phyloP scores from a whole-genome alignment of 1,140 invertebrate genomes.

The Brachionus rubens region DNA sequence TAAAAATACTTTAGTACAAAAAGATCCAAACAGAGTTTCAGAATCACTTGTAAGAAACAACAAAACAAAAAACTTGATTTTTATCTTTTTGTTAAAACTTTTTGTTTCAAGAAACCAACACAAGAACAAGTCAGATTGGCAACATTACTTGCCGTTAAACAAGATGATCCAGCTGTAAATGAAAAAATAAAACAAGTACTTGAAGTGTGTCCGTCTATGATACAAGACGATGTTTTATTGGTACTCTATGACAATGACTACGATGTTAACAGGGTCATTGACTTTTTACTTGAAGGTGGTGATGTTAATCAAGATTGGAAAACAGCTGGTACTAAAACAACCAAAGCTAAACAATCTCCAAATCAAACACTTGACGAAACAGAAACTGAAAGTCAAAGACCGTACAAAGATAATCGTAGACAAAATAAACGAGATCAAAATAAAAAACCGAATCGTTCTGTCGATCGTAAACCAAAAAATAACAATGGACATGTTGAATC shows the following conservation, averaged over 20 bases:
- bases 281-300: background rate
- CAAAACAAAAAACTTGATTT: background rate
- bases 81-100: background rate
- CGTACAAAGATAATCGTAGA: background rate
- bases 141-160: background rate
- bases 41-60: background rate
- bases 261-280: conserved; percentile 1
- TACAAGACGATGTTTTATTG: background rate
- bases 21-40: background rate
- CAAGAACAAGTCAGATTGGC: conserved; percentile 36
- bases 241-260: conserved; percentile 41
- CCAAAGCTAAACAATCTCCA: background rate
- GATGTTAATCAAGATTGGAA: conserved; percentile 8
- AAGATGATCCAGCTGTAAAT: background rate
- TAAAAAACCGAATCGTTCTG: background rate
- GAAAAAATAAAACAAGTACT: conserved; percentile 23
- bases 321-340: conserved; percentile 1
- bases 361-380: background rate
- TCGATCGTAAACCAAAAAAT: background rate
- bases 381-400: background rate
- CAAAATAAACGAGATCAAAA: background rate
- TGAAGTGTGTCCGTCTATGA: background rate
- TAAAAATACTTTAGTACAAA: background rate
- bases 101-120: conserved; percentile 28
- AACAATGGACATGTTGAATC: background rate